phyloP scores from a whole-genome alignment of 2,113 vertebrate genomes.

The Natator depressus region DNA sequence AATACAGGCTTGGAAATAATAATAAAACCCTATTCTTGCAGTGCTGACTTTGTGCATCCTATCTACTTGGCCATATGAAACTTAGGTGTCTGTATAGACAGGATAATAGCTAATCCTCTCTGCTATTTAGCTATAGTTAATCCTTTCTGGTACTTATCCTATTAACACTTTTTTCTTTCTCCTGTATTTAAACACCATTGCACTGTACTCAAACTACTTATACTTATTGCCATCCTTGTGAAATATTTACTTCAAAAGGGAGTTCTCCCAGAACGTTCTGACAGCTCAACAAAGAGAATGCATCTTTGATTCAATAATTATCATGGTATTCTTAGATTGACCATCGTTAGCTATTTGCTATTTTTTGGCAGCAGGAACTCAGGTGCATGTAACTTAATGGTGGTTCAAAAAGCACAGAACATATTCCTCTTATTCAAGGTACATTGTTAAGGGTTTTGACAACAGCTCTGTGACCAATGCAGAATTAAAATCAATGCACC shows the following conservation, averaged over 20 bases:
- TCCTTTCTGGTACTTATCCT: conserved; percentile 63
- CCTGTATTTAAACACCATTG: conserved; percentile 60
- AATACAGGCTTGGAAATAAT: conserved; percentile 35
- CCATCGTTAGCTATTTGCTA: conserved; percentile 1
- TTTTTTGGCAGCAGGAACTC: not conserved
- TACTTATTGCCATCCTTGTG: conserved; percentile 41
- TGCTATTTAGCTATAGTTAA: conserved; percentile 59
- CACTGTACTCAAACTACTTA: conserved; percentile 54
- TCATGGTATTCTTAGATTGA: conserved; percentile 20
- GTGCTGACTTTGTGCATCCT: conserved; percentile 7
- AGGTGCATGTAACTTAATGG: not conserved
- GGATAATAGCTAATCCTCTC: conserved; percentile 71
- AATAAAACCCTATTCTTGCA: not conserved
- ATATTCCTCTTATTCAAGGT: not conserved
- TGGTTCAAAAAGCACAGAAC: not conserved
- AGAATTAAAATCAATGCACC: not conserved
- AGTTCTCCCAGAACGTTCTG: conserved; percentile 20
- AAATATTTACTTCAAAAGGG: conserved; percentile 19
- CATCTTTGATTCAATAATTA: conserved; percentile 12
- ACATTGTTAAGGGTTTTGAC: not conserved
- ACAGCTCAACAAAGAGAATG: conserved; percentile 4
- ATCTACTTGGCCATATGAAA: conserved; percentile 56
- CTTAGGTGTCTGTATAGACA: conserved; percentile 50
- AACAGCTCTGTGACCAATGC: not conserved
- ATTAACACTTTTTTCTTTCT: conserved; percentile 55